These are phyloP conservation scores for Enteromius treurensis DNA, from an alignment of 2,797 vertebrate species.

Conservation along the genomic window DNA sequence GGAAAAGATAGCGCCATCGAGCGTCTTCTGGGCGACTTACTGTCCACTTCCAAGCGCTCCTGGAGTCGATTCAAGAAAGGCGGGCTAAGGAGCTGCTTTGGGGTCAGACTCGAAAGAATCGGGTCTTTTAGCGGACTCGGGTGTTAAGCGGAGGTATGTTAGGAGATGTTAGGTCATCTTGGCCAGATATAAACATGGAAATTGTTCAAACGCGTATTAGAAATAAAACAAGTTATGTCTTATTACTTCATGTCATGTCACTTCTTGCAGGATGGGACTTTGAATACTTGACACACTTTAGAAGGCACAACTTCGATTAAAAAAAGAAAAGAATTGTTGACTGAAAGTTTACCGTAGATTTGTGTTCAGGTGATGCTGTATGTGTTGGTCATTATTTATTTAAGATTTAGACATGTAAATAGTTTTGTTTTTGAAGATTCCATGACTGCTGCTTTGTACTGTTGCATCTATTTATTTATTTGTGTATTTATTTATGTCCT, in stretches of 20 bases:
- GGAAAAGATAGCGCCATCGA: slow-evolving; percentile 61
- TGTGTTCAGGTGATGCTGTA: slow-evolving; percentile 46
- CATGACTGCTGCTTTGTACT: slow-evolving; percentile 48
- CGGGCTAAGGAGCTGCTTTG: slow-evolving; percentile 80
- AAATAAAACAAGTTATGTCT: slow-evolving; percentile 23
- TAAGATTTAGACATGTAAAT: slow-evolving; percentile 55
- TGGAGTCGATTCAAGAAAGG: slow-evolving; percentile 80
- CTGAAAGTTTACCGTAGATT: slow-evolving; percentile 53
- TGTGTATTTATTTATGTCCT: slow-evolving; percentile 65
- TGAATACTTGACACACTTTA: slow-evolving; percentile 54
- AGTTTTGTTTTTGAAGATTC: slow-evolving; percentile 46
- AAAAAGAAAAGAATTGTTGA: background rate
- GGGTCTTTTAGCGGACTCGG: slow-evolving; percentile 83
- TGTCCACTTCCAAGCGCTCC: slow-evolving; percentile 76
- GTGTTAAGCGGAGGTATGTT: slow-evolving; percentile 69
- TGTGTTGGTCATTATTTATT: slow-evolving; percentile 55
- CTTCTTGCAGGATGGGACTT: slow-evolving; percentile 43
- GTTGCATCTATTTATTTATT: slow-evolving; percentile 69
- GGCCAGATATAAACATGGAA: background rate
- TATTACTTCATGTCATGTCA: slow-evolving; percentile 18
- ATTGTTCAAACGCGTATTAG: slow-evolving; percentile 25
- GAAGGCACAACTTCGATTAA: slow-evolving; percentile 33
- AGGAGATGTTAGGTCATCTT: background rate
- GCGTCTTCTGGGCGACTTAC: slow-evolving; percentile 73
- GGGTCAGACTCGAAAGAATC: slow-evolving; percentile 79